These are phyloP conservation scores for Mugil cephalus DNA, from an alignment of 2,113 vertebrate species.

Conservation along the genomic window DNA sequence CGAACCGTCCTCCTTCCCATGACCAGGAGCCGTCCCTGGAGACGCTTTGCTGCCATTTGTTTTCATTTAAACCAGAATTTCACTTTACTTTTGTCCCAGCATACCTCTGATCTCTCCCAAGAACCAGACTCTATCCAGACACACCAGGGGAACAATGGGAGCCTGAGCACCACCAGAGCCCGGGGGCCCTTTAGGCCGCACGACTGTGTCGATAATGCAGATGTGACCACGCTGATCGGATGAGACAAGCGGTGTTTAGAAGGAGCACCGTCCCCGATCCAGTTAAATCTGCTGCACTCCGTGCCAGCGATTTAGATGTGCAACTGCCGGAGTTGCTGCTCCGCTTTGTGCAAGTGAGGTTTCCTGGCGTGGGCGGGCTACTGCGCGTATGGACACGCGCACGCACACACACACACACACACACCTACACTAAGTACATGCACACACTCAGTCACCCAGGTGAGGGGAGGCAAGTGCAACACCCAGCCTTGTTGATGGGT, in stretches of 20 bases:
- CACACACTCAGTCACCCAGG: constrained; percentile 52
- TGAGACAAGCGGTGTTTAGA: constrained; percentile 91
- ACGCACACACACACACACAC: constrained; percentile 17
- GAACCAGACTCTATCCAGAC: constrained; percentile 76
- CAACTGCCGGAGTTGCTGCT: constrained; percentile 77
- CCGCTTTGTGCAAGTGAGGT: constrained; percentile 18
- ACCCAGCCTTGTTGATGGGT: constrained; percentile 54
- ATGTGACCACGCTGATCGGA: constrained; percentile 89
- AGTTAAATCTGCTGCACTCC: constrained; percentile 86
- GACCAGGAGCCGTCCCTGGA: constrained; percentile 80
- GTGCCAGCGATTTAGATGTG: constrained; percentile 87
- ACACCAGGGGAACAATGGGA: constrained; percentile 78
- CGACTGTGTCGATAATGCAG: constrained; percentile 91
- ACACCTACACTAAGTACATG: constrained; percentile 16
- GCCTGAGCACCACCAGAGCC: constrained; percentile 85
- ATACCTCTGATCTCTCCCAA: constrained; percentile 52
- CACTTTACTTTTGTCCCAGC: constrained; percentile 58
- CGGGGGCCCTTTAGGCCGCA: constrained; percentile 82
- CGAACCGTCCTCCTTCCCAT: too few relatives aligned
- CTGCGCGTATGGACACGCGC: not conserved
- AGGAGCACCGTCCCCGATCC: constrained; percentile 67
- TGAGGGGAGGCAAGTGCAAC: constrained; percentile 51
- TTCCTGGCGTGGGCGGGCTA: constrained; percentile 3
- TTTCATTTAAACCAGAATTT: constrained; percentile 82
- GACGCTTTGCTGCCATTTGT: constrained; percentile 81